Percentiles rank a stretch among this genome's conserved stretches.
These are phyloP conservation scores for Cebidichthys violaceus DNA, from an alignment of 2,113 vertebrate species.

Conservation along the genomic window DNA sequence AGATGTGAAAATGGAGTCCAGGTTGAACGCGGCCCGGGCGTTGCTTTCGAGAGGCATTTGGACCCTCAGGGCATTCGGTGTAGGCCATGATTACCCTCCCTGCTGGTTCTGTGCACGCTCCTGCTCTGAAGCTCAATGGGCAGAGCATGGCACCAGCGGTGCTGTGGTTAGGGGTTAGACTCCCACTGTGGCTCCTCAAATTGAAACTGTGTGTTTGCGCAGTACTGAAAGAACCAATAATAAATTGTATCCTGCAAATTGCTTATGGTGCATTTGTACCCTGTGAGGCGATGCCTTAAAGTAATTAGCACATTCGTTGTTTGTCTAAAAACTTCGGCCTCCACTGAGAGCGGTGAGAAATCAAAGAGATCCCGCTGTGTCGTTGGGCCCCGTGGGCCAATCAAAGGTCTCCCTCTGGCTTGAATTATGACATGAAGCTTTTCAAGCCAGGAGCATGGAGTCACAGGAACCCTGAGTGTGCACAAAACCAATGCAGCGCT, in stretches of 20 bases:
- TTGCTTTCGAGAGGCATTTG: constrained; percentile 49
- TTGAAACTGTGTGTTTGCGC: constrained; percentile 64
- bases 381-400: constrained; percentile 62
- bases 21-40: constrained; percentile 61
- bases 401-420: constrained; percentile 71
- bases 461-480: constrained; percentile 64
- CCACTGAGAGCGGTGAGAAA: constrained; percentile 42
- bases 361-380: constrained; percentile 67
- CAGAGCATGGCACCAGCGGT: constrained; percentile 58
- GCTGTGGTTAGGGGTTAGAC: constrained; percentile 64
- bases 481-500: constrained; percentile 47
- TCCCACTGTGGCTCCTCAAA: constrained; percentile 65
- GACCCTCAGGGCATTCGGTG: constrained; percentile 52
- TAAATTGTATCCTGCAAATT: constrained; percentile 65
- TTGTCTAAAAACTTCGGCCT: constrained; percentile 55
- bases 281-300: constrained; percentile 64
- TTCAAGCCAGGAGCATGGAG: constrained; percentile 39
- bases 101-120: constrained; percentile 65
- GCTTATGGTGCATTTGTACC: constrained; percentile 62
- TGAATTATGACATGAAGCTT: constrained; percentile 76
- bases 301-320: constrained; percentile 55
- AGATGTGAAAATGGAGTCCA: constrained; percentile 70
- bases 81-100: constrained; percentile 57
- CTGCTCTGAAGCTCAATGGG: constrained; percentile 63
- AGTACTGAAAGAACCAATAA: constrained; percentile 40